These are phyloP conservation scores for Temnothorax longispinosus DNA, from an alignment of 1,140 invertebrate genomes.

Conservation along the genomic window DNA sequence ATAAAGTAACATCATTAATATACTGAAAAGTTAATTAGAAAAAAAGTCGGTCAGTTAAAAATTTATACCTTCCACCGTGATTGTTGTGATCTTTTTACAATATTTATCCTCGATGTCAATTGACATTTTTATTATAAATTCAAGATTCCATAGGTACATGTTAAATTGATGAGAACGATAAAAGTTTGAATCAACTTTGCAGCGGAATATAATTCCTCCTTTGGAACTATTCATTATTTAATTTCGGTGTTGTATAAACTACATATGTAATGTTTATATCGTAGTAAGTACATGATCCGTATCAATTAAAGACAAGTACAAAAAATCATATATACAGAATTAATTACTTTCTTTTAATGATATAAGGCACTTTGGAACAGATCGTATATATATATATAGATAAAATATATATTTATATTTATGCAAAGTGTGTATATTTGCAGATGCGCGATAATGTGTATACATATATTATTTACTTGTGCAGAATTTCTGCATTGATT, in stretches of 20 bases:
- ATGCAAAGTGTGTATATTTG: conserved; percentile 57
- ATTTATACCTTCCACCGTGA: conserved; percentile 30
- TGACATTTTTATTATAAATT: conserved; percentile 7
- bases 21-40: background rate
- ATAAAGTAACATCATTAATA: conserved; percentile 29
- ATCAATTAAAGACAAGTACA: conserved; percentile 78
- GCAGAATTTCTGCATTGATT: conserved; percentile 52
- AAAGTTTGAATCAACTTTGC: conserved; percentile 31
- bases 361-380: conserved; percentile 85
- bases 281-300: conserved; percentile 77
- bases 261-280: conserved; percentile 63
- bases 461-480: conserved; percentile 62
- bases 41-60: background rate
- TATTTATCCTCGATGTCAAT: conserved; percentile 36
- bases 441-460: conserved; percentile 61
- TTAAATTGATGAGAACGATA: conserved; percentile 4
- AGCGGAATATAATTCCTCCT: conserved; percentile 35
- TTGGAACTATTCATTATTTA: conserved; percentile 41
- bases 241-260: conserved; percentile 46
- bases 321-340: conserved; percentile 81
- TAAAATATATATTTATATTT: conserved; percentile 72
- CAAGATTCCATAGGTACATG: background rate
- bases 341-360: conserved; percentile 68
- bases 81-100: background rate
- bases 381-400: conserved; percentile 68